Conservation (phyloP, 1,140 invertebrate species). For the Solen grandis region DNA sequence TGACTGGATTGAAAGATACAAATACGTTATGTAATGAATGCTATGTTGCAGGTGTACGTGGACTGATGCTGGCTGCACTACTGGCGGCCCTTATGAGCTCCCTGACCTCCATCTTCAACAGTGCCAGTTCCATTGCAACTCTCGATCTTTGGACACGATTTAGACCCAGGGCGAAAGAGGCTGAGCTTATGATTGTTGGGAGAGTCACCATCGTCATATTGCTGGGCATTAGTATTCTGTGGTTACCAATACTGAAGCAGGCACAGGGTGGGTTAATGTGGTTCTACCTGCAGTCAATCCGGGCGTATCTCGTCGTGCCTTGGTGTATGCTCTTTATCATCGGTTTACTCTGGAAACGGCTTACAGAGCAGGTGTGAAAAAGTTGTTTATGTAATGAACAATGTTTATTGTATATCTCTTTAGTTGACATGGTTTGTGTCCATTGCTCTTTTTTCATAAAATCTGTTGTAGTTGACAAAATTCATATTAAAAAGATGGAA, state of each 20-base stretch:
- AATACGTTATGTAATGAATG: too few relatives aligned
- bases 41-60: conserved; percentile 41
- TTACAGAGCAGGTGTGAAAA: conserved; percentile 83
- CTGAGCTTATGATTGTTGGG: conserved; percentile 83
- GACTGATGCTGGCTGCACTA: conserved; percentile 73
- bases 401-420: too few relatives aligned
- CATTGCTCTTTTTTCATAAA: too few relatives aligned
- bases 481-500: too few relatives aligned
- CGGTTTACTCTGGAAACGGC: conserved; percentile 82
- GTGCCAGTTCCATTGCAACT: too few relatives aligned
- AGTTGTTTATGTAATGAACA: too few relatives aligned
- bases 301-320: conserved; percentile 82
- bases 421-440: too few relatives aligned
- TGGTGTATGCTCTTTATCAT: conserved; percentile 82
- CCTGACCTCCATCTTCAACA: too few relatives aligned
- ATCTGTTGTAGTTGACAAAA: too few relatives aligned
- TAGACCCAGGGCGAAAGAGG: conserved; percentile 36
- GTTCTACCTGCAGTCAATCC: conserved; percentile 83
- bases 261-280: conserved; percentile 82
- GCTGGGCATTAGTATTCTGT: conserved; percentile 82
- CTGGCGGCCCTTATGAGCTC: too few relatives aligned
- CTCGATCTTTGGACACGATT: too few relatives aligned
- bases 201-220: conserved; percentile 79
- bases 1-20: too few relatives aligned
- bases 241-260: conserved; percentile 83